A percentile compares a stretch with the other conserved stretches of the same genome.
phyloP scores from a whole-genome alignment of 2,113 vertebrate species.

The Myrmecophaga tridactyla region DNA sequence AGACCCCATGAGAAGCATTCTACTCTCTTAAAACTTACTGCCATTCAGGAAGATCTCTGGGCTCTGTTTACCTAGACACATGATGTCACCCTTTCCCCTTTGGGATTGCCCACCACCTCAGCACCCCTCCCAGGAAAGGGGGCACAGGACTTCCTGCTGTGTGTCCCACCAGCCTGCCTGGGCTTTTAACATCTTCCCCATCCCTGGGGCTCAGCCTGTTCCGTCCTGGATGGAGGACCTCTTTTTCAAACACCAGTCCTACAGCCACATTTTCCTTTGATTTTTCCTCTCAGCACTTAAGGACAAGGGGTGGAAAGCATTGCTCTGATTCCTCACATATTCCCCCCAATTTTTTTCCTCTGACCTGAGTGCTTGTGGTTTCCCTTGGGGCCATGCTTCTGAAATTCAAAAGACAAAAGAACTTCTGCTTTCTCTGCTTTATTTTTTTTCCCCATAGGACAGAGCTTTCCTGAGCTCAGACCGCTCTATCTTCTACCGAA shows the following conservation, averaged over 20 bases:
- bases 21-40: too few relatives aligned
- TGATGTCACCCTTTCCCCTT: background rate
- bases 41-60: too few relatives aligned
- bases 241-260: background rate
- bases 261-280: background rate
- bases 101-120: accelerated
- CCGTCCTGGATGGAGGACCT: too few relatives aligned
- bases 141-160: background rate
- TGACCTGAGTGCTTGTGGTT: background rate
- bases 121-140: too few relatives aligned
- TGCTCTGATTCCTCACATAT: background rate
- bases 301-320: background rate
- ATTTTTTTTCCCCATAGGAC: background rate
- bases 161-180: background rate
- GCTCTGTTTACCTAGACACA: background rate
- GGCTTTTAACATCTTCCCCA: background rate
- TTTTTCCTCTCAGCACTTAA: background rate
- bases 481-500: background rate
- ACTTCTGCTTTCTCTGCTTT: background rate
- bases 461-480: background rate
- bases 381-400: background rate
- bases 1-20: accelerated
- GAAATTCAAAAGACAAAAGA: background rate
- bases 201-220: too few relatives aligned
- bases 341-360: background rate